Conservation (phyloP, 2,888 invertebrate species). For the Diplolepis rosae region DNA sequence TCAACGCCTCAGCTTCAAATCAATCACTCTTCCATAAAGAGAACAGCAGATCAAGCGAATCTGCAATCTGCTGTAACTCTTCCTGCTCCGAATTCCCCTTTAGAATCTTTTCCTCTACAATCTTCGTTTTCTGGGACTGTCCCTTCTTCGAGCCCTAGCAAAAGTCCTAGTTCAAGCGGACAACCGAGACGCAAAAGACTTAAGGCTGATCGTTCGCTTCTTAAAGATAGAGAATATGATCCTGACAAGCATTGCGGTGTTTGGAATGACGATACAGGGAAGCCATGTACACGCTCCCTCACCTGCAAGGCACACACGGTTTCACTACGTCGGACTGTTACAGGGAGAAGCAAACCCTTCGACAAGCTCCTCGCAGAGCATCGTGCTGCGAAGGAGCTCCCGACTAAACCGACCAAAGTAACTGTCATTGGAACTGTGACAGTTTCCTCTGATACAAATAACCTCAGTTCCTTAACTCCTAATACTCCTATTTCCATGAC, state of each 20-base stretch:
- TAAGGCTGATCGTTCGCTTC: conserved; percentile 68
- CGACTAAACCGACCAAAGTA: conserved; percentile 61
- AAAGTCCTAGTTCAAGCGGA: conserved; percentile 62
- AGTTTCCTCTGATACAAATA: conserved; percentile 53
- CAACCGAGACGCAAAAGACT: conserved; percentile 69
- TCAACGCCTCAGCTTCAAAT: conserved; percentile 54
- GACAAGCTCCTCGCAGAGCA: conserved; percentile 85
- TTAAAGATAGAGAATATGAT: conserved; percentile 82
- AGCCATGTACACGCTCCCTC: conserved; percentile 86
- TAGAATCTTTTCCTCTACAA: conserved; percentile 63
- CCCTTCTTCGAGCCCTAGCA: conserved; percentile 61
- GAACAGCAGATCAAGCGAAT: conserved; percentile 58
- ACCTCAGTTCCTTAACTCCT: conserved; percentile 66
- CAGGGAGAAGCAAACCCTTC: conserved; percentile 83
- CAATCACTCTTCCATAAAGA: conserved; percentile 65
- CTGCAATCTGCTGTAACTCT: conserved; percentile 57
- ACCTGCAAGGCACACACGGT: conserved; percentile 83
- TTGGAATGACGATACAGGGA: conserved; percentile 79
- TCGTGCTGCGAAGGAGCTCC: conserved; percentile 79
- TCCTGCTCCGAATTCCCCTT: conserved; percentile 67
- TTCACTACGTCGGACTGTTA: conserved; percentile 81
- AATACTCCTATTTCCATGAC: conserved; percentile 75
- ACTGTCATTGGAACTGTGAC: conserved; percentile 58
- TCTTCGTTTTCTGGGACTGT: conserved; percentile 39
- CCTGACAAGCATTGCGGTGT: conserved; percentile 91